Base-by-base conservation (phyloP, 2,113 vertebrate genomes). In the Nipponia nippon region DNA sequence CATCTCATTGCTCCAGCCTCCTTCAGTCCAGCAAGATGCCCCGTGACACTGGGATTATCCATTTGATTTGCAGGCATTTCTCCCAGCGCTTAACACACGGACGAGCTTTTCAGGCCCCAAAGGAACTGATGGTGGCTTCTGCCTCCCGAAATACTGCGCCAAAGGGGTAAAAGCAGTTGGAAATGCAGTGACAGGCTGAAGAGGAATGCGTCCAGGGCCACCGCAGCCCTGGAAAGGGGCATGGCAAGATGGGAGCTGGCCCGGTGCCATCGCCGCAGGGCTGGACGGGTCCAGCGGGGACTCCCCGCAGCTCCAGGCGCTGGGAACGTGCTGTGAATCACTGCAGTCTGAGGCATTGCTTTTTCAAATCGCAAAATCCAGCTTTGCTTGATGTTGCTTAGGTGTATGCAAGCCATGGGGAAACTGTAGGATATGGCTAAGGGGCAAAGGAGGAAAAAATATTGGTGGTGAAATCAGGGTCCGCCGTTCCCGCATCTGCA, bases 251-350 rank as follows among this genome's bases (percentile, higher is more conserved):
- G 2, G 21, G 13, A 58, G 13, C 29, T 50, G 46, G 29, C 44
- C 42, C 4, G 2, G 53, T 19, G 53, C 49, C n/a, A 11, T n/a
- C 0, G 0, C 26, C 5, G 3, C 25, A 46, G 58, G 32, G 27
- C 21, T 46, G 38, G 19, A 40, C 76, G 44, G 72, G 50, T 59
- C 40, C 69, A 89, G 77, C 3, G 5, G 47, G 25, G 26, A 32
- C 19, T 36, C 13, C 52, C 0, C 0, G 27, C 59, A 84, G 20
- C 59, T 83, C 42, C 70, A 65, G 55, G 42, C 1, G 0, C 14
- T 26, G 34, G 38, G 42, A 87, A 3, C 6, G 0, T 55, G 20
- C 66, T 42, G 16, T 40, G 10, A 42, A 50, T 42, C n/a, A 19
- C 36, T 40, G 55, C 36, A 78, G 8, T 23, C 36, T 73, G 55